Evolutionary conservation across 2,797 vertebrate species (phyloP).

Genomic region (Darevskia nairensis): DNA sequence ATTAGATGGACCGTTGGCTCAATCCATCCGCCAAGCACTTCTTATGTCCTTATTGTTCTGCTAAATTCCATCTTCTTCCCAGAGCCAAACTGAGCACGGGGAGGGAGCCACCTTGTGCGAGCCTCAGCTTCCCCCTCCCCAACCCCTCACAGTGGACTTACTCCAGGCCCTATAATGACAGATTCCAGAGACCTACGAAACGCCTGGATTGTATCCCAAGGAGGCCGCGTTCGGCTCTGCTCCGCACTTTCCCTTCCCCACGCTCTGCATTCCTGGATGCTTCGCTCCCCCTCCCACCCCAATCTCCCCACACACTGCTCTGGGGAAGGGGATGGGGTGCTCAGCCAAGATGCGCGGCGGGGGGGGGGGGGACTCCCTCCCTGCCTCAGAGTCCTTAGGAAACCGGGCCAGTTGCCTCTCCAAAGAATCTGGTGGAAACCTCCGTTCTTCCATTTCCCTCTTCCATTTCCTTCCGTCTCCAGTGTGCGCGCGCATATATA

Average conservation of each 20-base stretch:
- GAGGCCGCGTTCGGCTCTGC: accelerated
- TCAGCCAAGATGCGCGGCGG: accelerated
- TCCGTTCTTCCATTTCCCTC: accelerated
- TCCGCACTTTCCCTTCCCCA: accelerated
- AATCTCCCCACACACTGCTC: too few relatives aligned
- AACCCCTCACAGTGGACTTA: too few relatives aligned
- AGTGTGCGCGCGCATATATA: background rate
- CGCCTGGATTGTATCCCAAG: background rate
- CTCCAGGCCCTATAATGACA: background rate
- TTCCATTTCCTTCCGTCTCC: accelerated
- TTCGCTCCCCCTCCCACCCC: too few relatives aligned
- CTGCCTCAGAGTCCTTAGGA: background rate
- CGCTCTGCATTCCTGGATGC: background rate
- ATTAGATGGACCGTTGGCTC: too few relatives aligned
- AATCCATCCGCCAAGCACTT: too few relatives aligned
- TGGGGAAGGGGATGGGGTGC: background rate
- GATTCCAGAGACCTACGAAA: background rate
- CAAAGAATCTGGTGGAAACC: background rate
- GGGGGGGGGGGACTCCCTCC: background rate
- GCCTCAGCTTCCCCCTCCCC: background rate
- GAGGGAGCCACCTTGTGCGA: background rate
- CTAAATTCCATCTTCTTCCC: background rate
- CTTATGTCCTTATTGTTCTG: too few relatives aligned
- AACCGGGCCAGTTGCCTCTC: background rate
- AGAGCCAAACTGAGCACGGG: background rate